Base-by-base conservation (phyloP, 2,888 invertebrate genomes). In the Polyploca ridens region DNA sequence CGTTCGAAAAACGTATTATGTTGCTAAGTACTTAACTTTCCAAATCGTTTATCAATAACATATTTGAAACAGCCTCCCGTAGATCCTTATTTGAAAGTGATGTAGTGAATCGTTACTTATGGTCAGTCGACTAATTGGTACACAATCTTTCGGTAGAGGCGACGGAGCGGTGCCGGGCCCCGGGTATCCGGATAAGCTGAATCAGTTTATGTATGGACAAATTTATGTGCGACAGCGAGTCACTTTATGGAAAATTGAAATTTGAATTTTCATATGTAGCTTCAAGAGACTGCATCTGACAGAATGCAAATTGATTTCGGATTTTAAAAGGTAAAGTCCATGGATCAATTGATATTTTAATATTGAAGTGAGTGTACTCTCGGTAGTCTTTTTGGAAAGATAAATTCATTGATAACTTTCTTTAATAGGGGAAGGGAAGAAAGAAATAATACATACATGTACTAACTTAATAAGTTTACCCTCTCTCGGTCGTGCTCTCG, bases 121-220 rank as follows among this genome's bases (percentile, higher is more conserved):
- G 69, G 72, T 69, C 74, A 69, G 62, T 41, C 44, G n/a, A 63
- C 69, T 79, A 78, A 78, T 77, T 71, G 69, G 61, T 44, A 59
- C 69, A 41, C 41, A 64, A 72, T 76, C 75, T 73, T 72, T 69
- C 62, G 62, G 64, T 64, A 63, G 69, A 70, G 68, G 67, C 66
- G 66, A 64, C 63, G 64, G 63, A 62, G 73, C 74, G 3, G 19
- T 10, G 4, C 13, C 44, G 3, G 11, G 16, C 49, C 73, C 44
- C 33, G 75, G 72, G 76, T 63, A 57, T 74, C 66, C 65, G 66
- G 66, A 75, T 76, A 70, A 70, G 75, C 54, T 19, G 54, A 65
- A 60, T 67, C 67, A 63, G 66, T 64, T 62, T 60, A 35, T 10
- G 67, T 67, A 59, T 65, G 66, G 64, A 19, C 13, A 63, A 70